Percentiles rank a stretch among this genome's conserved stretches.
Conservation (phyloP, 2,888 invertebrate genomes). For the Melikaiella ostensackeni region DNA sequence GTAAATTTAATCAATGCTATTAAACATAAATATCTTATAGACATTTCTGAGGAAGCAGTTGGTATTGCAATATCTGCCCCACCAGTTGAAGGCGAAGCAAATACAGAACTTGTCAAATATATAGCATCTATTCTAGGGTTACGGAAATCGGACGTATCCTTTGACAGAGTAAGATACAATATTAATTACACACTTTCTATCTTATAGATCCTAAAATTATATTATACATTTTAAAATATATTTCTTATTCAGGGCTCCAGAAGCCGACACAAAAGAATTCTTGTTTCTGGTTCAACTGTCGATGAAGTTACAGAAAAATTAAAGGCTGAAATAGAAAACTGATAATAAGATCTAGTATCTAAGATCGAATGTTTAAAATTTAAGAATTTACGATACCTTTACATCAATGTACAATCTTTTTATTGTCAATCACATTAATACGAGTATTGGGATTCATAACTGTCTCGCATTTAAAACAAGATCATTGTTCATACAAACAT, state of each 20-base stretch:
- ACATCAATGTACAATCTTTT: slow-evolving; percentile 25
- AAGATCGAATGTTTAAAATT: not conserved
- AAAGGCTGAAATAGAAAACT: slow-evolving; percentile 68
- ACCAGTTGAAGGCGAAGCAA: slow-evolving; percentile 90
- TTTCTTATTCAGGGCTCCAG: slow-evolving; percentile 78
- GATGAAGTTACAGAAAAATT: slow-evolving; percentile 77
- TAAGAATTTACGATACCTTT: not conserved
- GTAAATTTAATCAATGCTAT: slow-evolving; percentile 10
- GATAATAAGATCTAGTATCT: not conserved
- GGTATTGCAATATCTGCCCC: slow-evolving; percentile 89
- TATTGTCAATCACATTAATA: slow-evolving; percentile 31
- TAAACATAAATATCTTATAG: slow-evolving; percentile 65
- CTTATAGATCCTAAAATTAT: not conserved
- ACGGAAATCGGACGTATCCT: slow-evolving; percentile 83
- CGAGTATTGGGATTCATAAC: slow-evolving; percentile 24
- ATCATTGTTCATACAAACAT: slow-evolving; percentile 13
- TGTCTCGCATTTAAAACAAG: slow-evolving; percentile 12
- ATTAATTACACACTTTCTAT: slow-evolving; percentile 1
- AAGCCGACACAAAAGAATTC: slow-evolving; percentile 80
- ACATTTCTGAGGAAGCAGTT: slow-evolving; percentile 82
- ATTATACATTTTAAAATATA: slow-evolving; percentile 1
- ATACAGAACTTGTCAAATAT: slow-evolving; percentile 86
- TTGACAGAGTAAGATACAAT: slow-evolving; percentile 79
- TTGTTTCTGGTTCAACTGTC: slow-evolving; percentile 78
- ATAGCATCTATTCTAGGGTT: slow-evolving; percentile 84